phyloP scores from a whole-genome alignment of 2,797 vertebrate genomes.

The Acanthornis magna region DNA sequence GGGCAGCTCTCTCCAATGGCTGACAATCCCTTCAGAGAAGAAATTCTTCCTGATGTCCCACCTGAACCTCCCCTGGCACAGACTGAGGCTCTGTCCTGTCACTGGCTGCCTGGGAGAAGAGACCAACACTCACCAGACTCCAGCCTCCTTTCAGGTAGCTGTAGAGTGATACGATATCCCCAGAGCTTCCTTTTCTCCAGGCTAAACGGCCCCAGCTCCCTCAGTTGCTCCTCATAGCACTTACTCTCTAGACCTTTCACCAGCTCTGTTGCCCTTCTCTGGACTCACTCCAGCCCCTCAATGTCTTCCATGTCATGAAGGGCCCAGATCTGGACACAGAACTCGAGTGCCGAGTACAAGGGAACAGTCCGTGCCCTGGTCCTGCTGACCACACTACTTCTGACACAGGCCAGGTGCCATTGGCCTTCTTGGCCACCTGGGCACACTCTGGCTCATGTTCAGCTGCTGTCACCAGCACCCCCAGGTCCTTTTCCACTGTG shows the following conservation, averaged over 20 bases:
- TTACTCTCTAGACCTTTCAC: neutral
- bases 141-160: neutral
- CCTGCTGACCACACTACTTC: neutral
- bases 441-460: neutral
- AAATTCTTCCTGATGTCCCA: neutral
- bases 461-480: neutral
- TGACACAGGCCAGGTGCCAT: neutral
- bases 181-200: neutral
- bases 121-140: too few species aligned
- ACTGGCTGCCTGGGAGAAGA: neutral
- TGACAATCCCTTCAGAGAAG: neutral
- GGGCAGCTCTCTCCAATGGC: neutral
- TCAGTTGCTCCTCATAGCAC: neutral
- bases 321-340: neutral
- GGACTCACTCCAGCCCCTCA: neutral
- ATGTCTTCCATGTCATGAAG: neutral
- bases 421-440: neutral
- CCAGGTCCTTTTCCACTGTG: neutral
- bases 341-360: rapidly evolving
- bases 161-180: too few species aligned
- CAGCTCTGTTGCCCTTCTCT: neutral
- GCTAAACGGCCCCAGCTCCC: neutral
- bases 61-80: neutral
- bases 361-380: rapidly evolving
- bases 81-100: neutral